These are phyloP conservation scores for Crax fasciolata DNA, from an alignment of 2,797 vertebrate species.

Conservation along the genomic window DNA sequence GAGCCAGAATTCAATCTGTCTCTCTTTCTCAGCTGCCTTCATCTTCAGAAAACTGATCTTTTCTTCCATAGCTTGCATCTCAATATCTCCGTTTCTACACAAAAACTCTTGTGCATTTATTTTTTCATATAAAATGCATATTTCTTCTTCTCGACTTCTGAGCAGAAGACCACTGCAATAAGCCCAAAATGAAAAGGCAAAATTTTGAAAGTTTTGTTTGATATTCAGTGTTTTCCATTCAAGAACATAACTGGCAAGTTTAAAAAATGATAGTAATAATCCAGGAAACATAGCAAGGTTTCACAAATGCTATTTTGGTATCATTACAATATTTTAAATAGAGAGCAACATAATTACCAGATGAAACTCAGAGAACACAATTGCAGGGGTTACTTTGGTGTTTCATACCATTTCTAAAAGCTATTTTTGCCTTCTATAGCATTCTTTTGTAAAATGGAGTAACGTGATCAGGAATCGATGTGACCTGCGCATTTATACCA, in stretches of 20 bases:
- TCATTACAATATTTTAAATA: neutral
- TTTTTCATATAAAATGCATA: constrained; percentile 88
- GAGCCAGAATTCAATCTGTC: constrained; percentile 81
- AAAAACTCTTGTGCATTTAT: constrained; percentile 86
- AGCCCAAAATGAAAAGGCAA: constrained; percentile 27
- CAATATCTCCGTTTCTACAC: constrained; percentile 82
- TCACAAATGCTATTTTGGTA: neutral
- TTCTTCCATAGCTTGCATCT: constrained; percentile 87
- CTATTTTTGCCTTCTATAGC: neutral
- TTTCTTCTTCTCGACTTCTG: constrained; percentile 90
- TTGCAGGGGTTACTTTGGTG: neutral
- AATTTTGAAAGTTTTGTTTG: rapidly evolving
- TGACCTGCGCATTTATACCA: neutral
- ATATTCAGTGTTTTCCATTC: neutral
- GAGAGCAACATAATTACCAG: neutral
- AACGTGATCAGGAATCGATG: neutral
- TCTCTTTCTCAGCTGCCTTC: constrained; percentile 84
- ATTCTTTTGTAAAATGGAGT: neutral
- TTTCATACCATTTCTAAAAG: neutral
- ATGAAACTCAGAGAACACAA: neutral
- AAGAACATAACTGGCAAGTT: neutral
- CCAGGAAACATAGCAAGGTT: neutral
- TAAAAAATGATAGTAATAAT: neutral
- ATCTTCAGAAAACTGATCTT: constrained; percentile 86
- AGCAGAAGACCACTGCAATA: constrained; percentile 87